phyloP scores from a whole-genome alignment of 1,140 invertebrate species.

The Meteorus sp. region DNA sequence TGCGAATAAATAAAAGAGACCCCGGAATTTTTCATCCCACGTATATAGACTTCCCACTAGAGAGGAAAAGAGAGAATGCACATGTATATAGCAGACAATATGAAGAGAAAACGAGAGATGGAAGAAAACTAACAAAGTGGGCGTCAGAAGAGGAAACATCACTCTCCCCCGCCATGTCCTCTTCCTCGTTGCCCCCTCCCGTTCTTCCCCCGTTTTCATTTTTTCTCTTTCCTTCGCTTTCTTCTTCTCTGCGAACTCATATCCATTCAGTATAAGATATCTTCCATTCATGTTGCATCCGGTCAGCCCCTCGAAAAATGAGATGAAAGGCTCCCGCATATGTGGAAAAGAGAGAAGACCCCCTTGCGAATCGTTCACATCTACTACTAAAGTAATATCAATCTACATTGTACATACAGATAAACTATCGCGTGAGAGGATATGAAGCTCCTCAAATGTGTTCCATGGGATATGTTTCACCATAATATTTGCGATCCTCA shows the following conservation, averaged over 20 bases:
- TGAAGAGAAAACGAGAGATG: not conserved
- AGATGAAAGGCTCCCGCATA: slow-evolving; percentile 22
- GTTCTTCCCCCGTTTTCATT: too few species aligned
- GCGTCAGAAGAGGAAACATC: too few species aligned
- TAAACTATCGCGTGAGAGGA: not conserved
- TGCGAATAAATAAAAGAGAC: slow-evolving; percentile 11
- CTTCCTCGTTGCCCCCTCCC: too few species aligned
- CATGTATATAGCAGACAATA: not conserved
- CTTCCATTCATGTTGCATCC: slow-evolving; percentile 27
- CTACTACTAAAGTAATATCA: too few species aligned
- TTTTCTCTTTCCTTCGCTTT: not conserved
- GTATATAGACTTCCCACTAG: not conserved
- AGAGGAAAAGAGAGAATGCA: not conserved
- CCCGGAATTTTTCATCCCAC: slow-evolving; percentile 8
- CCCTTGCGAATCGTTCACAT: not conserved
- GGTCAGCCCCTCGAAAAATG: slow-evolving; percentile 22
- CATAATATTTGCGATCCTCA: too few species aligned
- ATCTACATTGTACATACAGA: too few species aligned
- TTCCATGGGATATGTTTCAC: too few species aligned
- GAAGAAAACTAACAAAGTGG: too few species aligned
- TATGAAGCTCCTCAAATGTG: too few species aligned
- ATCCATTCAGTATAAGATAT: slow-evolving; percentile 3
- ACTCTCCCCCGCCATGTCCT: too few species aligned
- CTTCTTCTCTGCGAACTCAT: not conserved
- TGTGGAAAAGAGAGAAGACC: not conserved